Evolutionary conservation across 1,140 invertebrate genomes (phyloP).

Genomic region (Listronotus oregonensis): DNA sequence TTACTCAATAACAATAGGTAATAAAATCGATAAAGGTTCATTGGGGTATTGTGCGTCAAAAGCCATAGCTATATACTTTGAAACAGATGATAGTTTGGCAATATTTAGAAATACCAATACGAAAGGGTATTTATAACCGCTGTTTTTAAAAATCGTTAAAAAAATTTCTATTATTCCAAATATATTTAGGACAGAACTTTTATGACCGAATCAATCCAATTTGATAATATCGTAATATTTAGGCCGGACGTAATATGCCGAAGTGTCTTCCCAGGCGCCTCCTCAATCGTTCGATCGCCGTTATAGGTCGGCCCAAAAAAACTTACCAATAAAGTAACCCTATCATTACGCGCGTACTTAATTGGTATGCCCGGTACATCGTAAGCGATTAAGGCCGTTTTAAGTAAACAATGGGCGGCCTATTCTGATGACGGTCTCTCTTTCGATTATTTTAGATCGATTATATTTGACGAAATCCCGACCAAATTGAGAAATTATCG

Average conservation of each 20-base stretch:
- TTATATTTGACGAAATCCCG: constrained; percentile 11
- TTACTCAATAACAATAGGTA: no score
- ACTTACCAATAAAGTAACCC: constrained; percentile 23
- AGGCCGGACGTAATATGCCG: constrained; percentile 21
- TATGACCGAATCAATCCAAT: not conserved
- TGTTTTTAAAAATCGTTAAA: no score
- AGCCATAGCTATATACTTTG: no score
- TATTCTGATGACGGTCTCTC: constrained; percentile 1
- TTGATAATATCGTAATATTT: constrained; percentile 18
- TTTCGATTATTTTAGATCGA: constrained; percentile 20
- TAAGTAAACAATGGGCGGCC: constrained; percentile 36
- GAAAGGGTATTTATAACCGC: no score
- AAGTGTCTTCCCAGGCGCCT: constrained; percentile 36
- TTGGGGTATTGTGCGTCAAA: no score
- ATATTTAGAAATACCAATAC: no score
- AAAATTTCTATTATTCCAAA: no score
- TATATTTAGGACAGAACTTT: no score
- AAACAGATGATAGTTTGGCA: no score
- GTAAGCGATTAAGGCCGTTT: constrained; percentile 26
- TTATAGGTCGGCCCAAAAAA: constrained; percentile 19
- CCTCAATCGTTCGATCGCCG: constrained; percentile 9
- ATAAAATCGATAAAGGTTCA: no score
- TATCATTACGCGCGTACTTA: constrained; percentile 26
- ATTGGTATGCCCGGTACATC: constrained; percentile 18
- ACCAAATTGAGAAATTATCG: constrained; percentile 28